Percentiles rank a stretch among this genome's conserved stretches.
phyloP scores from a whole-genome alignment of 2,113 vertebrate species.

The Gobiocypris rarus region DNA sequence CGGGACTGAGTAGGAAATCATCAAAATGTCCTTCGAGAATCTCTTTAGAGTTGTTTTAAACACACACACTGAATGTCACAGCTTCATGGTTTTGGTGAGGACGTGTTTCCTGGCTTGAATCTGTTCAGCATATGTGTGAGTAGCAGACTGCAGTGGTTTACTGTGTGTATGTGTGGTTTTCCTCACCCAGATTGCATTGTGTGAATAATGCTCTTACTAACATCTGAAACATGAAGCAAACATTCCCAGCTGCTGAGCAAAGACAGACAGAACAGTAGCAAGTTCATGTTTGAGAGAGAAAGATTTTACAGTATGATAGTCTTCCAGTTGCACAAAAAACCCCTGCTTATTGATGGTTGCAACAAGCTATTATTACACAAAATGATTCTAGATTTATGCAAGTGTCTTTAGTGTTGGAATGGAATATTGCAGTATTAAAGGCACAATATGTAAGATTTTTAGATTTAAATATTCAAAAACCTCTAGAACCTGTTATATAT shows the following conservation, averaged over 20 bases:
- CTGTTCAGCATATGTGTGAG: conserved; percentile 31
- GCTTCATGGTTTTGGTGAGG: not conserved
- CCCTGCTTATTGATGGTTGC: not conserved
- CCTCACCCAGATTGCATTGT: conserved; percentile 25
- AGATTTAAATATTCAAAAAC: no score
- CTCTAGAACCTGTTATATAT: no score
- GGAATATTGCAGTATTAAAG: no score
- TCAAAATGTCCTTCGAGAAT: not conserved
- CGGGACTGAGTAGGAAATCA: not conserved
- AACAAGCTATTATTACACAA: not conserved
- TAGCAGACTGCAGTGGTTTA: conserved; percentile 14
- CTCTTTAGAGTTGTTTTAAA: not conserved
- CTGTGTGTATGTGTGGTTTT: conserved; percentile 24
- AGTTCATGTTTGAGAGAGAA: not conserved
- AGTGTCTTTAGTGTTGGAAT: no score
- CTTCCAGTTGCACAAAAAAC: not conserved
- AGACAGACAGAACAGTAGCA: conserved; percentile 25
- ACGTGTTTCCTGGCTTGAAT: conserved; percentile 30
- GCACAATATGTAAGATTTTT: no score
- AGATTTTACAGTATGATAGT: not conserved
- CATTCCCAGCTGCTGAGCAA: conserved; percentile 43
- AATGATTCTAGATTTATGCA: not conserved
- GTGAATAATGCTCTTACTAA: conserved; percentile 39
- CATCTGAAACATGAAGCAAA: conserved; percentile 34
- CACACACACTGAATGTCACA: not conserved